These are phyloP conservation scores for Crematogaster levior DNA, from an alignment of 2,888 invertebrate genomes.

Conservation along the genomic window DNA sequence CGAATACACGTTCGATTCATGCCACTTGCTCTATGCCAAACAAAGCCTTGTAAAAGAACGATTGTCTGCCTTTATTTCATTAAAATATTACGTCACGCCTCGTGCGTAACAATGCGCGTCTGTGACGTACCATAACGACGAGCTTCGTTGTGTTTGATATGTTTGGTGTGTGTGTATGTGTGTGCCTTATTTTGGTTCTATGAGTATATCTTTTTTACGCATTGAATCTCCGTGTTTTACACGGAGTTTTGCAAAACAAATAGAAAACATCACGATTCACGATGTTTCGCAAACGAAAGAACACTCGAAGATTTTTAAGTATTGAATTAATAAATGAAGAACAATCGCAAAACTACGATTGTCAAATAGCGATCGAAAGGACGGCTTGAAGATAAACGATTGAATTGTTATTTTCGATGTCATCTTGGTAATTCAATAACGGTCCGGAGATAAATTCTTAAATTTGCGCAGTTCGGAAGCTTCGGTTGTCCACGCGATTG, in stretches of 20 bases:
- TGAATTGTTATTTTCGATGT: not conserved
- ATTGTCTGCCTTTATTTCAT: no score
- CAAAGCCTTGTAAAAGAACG: no score
- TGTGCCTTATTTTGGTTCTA: not conserved
- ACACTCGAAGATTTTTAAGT: not conserved
- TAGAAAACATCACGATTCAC: not conserved
- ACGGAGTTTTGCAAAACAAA: no score
- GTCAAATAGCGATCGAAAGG: not conserved
- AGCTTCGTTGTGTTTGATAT: not conserved
- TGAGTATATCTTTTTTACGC: not conserved
- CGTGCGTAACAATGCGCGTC: no score
- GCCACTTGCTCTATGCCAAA: no score
- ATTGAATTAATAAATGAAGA: not conserved
- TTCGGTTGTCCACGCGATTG: not conserved
- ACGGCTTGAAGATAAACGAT: not conserved
- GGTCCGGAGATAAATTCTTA: not conserved
- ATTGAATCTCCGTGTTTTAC: no score
- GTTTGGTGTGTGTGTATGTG: not conserved
- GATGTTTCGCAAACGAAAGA: not conserved
- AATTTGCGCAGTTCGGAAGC: not conserved
- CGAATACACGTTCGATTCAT: no score
- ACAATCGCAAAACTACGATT: not conserved
- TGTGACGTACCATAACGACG: not conserved
- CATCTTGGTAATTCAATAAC: not conserved
- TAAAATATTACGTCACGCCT: no score